phyloP scores from a whole-genome alignment of 2,888 invertebrate species.

The Ecliptopera silaceata region DNA sequence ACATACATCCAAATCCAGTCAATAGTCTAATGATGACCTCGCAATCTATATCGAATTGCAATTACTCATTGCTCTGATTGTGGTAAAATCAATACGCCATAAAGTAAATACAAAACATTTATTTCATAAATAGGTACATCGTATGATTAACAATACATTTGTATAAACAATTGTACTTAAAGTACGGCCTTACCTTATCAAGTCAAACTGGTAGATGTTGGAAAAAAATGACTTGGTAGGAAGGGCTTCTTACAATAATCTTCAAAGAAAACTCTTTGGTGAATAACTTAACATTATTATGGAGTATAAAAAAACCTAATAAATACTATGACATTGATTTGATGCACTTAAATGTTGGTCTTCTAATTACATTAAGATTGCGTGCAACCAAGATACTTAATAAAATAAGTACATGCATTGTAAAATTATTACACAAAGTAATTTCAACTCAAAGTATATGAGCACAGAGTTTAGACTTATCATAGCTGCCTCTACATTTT shows the following conservation, averaged over 20 bases:
- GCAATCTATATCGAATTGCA: constrained; percentile 24
- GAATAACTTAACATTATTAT: constrained; percentile 27
- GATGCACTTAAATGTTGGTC: neutral
- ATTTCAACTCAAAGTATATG: constrained; percentile 19
- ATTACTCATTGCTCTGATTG: constrained; percentile 41
- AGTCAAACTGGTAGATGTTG: neutral
- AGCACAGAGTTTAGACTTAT: constrained; percentile 16
- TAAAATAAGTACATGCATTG: constrained; percentile 17
- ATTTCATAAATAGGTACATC: constrained; percentile 13
- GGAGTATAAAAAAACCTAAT: neutral
- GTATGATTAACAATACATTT: neutral
- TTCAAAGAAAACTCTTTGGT: constrained; percentile 19
- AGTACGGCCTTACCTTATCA: neutral
- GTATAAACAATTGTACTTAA: constrained; percentile 10
- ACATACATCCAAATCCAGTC: neutral
- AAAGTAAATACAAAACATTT: constrained; percentile 23
- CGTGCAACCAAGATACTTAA: neutral
- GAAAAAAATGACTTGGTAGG: neutral
- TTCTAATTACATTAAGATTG: neutral
- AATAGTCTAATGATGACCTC: constrained; percentile 14
- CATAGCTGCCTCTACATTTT: constrained; percentile 23
- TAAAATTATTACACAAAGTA: constrained; percentile 21
- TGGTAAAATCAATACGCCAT: constrained; percentile 46
- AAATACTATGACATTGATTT: neutral
- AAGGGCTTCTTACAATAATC: neutral